A percentile compares a stretch with the other conserved stretches of the same genome.
phyloP scores from a whole-genome alignment of 2,888 invertebrate species.

The Nomada hirtipes region DNA sequence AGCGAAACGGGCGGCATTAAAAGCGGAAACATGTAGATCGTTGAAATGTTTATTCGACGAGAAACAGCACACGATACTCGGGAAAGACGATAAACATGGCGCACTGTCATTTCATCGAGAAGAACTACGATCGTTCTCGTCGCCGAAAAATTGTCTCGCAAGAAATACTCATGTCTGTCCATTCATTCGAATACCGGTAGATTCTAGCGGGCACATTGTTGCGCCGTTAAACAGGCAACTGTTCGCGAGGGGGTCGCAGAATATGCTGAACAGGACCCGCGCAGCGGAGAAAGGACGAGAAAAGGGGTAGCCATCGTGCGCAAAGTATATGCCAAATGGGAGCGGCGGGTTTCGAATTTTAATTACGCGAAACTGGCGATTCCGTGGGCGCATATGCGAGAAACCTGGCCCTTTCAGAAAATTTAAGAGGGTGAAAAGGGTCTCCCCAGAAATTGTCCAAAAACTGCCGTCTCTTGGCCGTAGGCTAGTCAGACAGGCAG shows the following conservation, averaged over 20 bases:
- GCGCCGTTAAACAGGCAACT: neutral
- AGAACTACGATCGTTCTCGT: too few species aligned
- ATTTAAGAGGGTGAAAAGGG: conserved; percentile 41
- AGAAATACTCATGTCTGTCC: too few species aligned
- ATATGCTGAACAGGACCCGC: neutral
- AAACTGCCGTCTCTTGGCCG: conserved; percentile 44
- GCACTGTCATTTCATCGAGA: too few species aligned
- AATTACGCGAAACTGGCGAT: conserved; percentile 36
- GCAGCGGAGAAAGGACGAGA: conserved; percentile 3
- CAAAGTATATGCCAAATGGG: neutral
- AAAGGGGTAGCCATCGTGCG: neutral
- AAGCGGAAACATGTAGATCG: too few species aligned
- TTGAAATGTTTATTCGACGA: too few species aligned
- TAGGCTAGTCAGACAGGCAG: conserved; percentile 46
- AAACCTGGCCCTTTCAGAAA: conserved; percentile 39
- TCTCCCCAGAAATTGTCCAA: conserved; percentile 44
- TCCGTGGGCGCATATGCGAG: conserved; percentile 15
- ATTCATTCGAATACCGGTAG: too few species aligned
- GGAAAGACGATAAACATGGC: too few species aligned
- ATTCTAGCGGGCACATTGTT: neutral
- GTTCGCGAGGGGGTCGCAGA: neutral
- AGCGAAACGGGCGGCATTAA: too few species aligned
- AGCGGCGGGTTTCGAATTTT: conserved; percentile 36
- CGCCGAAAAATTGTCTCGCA: too few species aligned
- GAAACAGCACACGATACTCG: too few species aligned